Base-by-base conservation (phyloP, 2,797 vertebrate species). In the Sebastes trivittatus region DNA sequence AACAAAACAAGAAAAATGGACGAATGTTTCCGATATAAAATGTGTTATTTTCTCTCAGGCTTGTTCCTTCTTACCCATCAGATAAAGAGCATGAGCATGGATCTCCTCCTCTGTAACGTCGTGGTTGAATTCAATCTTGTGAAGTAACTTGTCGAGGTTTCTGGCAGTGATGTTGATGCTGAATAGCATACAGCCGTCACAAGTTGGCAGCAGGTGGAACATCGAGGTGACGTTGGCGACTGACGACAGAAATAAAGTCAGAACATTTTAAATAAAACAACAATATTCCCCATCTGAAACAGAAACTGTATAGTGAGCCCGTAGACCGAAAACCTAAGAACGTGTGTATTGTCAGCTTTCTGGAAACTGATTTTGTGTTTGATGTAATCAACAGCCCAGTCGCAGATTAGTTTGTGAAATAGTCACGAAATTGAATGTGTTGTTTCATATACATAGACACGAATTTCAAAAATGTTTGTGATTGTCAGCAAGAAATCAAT, bases 91-190 rank as follows among this genome's bases (percentile, higher is more conserved):
- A 0, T 0, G 77, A n/a, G 7, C 0, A 0, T 0, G 1, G 18
- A 82, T 0, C 2, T 72, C 34, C 0, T 59, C 34, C 0, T 2
- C 2, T 2, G 0, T 1, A 0, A 1, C 0, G 0, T 2, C 0
- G 6, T 0, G 0, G 3, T 1, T 4, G 1, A 88, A 0, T 1
- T 75, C 61, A 3, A 91, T 1, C 0, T 5, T 0, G 0, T 7
- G 0, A 0, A 68, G 2, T 0, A 73, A 0, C 0, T 7, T 1
- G 13, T 59, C 3, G 0, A 62, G 0, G 55, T 82, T 5, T 9
- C 3, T 72, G 11, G 1, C 0, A 0, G 62, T 80, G 75, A 0
- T 27, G 78, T 78, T 83, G 16, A 29, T 1, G 11, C 1, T 29
- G 1, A 87, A 1, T 54, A 73, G 4, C 5, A 78, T 0, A 4